Conservation (phyloP, 2,113 vertebrate genomes). For the Uria lomvia region DNA sequence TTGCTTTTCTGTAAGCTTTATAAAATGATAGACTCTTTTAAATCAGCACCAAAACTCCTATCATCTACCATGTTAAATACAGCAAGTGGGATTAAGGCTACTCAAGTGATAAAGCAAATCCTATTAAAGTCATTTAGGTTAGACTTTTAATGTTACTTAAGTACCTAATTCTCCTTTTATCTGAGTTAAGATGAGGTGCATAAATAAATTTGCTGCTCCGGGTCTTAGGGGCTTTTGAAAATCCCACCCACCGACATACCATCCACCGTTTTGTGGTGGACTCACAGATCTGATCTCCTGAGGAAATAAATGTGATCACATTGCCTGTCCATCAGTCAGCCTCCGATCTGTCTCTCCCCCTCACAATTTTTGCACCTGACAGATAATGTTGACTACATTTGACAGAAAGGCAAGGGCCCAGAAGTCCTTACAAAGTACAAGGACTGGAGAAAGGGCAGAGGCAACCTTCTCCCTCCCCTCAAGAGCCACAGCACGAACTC, state of each 20-base stretch:
- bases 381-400: not conserved
- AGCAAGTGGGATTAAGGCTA: not conserved
- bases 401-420: not conserved
- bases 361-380: not conserved
- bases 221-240: not conserved
- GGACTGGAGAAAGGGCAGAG: not conserved
- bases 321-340: not conserved
- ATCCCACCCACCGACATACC: not conserved
- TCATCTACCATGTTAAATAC: not conserved
- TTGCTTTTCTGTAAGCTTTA: not conserved
- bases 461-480: not conserved
- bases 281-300: not conserved
- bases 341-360: not conserved
- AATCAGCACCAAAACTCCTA: not conserved
- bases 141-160: not conserved
- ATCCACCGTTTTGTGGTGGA: not conserved
- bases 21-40: not conserved
- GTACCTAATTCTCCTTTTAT: not conserved
- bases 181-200: not conserved
- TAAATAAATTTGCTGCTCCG: not conserved
- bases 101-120: conserved; percentile 3
- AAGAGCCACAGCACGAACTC: not conserved
- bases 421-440: not conserved
- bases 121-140: not conserved
- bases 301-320: not conserved